Evolutionary conservation across 2,113 vertebrate species (phyloP), one percentile per base, ranked within the genome.

Genomic region (Stigmatopora argus): DNA sequence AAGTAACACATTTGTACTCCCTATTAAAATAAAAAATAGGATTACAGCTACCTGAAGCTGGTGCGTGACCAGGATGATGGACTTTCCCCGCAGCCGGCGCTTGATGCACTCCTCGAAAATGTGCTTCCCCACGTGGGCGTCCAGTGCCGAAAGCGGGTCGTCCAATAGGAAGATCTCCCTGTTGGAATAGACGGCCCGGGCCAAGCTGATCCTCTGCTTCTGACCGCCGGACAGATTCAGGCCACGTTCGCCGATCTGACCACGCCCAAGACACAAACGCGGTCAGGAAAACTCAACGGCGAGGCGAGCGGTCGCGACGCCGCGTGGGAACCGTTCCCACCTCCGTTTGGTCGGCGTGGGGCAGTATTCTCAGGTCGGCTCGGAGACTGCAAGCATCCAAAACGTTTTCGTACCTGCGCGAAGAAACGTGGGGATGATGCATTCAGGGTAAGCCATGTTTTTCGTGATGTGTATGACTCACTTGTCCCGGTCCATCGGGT

Each of bases 221-320:
- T 94, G 91, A 0, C 91, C 91, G 45, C 90, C 92, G 0, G 92
- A 92, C 64, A 93, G 83, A 69, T 93, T 93, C 52, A 94, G 69
- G 4, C 87, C 90, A 26, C 88, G 80, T 73, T 93, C 90, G 26
- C 92, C 89, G 3, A 89, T 88, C 93, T 94, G 75, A 0, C 56
- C 67, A 59, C 41, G 71, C 56, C 34, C 15, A 53, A 10, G 12
- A 53, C 12, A 53, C 9, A 10, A 1, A 52, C 19, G n/a, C 8
- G 79, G 5, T 19, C 34, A 55, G 15, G 11, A 56, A 14, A 55
- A 5, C 12, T 63, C 47, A 21, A 49, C 13, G 7, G 45, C 4
- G 18, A 62, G 12, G 15, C 3, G 7, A 44, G 5, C 3, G 21
- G 21, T 12, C 21, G 21, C 8, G 3, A 23, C 23, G 21, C 7